Conservation (phyloP, 1,140 invertebrate genomes). For the Cylas formicarius region DNA sequence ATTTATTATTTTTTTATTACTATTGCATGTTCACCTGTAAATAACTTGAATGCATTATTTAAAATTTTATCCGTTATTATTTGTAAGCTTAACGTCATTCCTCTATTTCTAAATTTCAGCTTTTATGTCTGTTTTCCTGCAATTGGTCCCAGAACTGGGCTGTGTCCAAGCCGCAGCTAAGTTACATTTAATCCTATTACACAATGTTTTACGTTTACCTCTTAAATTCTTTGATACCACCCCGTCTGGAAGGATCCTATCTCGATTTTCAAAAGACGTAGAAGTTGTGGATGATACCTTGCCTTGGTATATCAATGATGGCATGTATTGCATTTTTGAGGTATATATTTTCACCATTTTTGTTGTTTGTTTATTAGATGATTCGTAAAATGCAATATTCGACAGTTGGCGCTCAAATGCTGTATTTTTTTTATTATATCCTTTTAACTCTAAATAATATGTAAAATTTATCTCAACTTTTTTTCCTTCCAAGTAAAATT, state of each 20-base stretch:
- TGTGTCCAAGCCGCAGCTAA: slow-evolving; percentile 58
- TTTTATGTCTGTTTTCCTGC: slow-evolving; percentile 57
- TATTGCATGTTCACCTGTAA: no score
- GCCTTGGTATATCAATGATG: slow-evolving; percentile 63
- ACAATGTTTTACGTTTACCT: slow-evolving; percentile 65
- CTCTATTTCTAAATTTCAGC: slow-evolving; percentile 52
- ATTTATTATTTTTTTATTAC: no score
- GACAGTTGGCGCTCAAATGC: no score
- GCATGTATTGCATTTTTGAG: slow-evolving; percentile 72
- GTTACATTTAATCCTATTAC: slow-evolving; percentile 70
- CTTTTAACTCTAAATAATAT: no score
- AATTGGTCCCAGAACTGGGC: slow-evolving; percentile 51
- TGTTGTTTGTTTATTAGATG: no score
- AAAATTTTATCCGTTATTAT: not conserved
- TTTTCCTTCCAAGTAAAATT: no score
- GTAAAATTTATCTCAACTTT: no score
- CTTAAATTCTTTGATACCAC: slow-evolving; percentile 84
- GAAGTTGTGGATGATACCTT: slow-evolving; percentile 61
- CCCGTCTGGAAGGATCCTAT: slow-evolving; percentile 76
- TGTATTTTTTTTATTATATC: no score
- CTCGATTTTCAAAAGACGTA: slow-evolving; percentile 78
- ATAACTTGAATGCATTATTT: no score
- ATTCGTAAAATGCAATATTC: no score
- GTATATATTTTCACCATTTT: slow-evolving; percentile 44
- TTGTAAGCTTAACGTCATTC: no score